Base-by-base conservation (phyloP, 2,888 invertebrate species). In the Apodemia mormo region DNA sequence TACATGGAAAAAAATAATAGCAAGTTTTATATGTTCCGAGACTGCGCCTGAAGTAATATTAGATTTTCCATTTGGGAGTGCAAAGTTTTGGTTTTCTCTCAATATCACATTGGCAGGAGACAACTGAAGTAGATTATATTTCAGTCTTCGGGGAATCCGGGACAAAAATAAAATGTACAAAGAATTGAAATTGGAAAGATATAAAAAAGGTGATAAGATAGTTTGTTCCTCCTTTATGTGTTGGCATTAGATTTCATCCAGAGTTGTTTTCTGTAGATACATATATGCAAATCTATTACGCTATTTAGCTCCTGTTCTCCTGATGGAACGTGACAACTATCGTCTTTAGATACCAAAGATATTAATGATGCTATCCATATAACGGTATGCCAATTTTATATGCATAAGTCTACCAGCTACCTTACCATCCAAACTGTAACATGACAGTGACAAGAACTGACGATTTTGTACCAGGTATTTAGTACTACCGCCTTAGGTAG, bases 91-190 rank as follows among this genome's bases (percentile, higher is more conserved):
- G 58, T 61, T 61, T 61, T 33, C 61, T 61, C 61, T 61, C 61
- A 10, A 61, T 33, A 61, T 61, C 61, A 61, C 61, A 61, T 33
- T 33, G 61, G 14, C 33, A 61, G 61, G 61, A 61, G 37, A 61
- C 61, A 61, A 61, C 33, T 33, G 61, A 58, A 61, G 61, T 61
- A 61, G 61, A 61, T 61, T 61, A 61, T 61, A 61, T 61, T 61
- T 61, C 61, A 61, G 61, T 61, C 61, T 61, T 61, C 61, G 5
- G 61, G 33, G 61, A 61, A 33, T 61, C 4, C 37, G 29, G 33
- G 30, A 5, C 33, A 12, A 61, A 61, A 61, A 61, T 61, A 61
- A 61, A 61, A 61, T 61, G 61, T 30, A 33, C 61, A 61, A 12
- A 61, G 33, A 61, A 61, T 61, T 61, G 61, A 61, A 61, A 61